These are phyloP conservation scores for Glaucidium brasilianum DNA, from an alignment of 2,113 vertebrate genomes.

Conservation along the genomic window DNA sequence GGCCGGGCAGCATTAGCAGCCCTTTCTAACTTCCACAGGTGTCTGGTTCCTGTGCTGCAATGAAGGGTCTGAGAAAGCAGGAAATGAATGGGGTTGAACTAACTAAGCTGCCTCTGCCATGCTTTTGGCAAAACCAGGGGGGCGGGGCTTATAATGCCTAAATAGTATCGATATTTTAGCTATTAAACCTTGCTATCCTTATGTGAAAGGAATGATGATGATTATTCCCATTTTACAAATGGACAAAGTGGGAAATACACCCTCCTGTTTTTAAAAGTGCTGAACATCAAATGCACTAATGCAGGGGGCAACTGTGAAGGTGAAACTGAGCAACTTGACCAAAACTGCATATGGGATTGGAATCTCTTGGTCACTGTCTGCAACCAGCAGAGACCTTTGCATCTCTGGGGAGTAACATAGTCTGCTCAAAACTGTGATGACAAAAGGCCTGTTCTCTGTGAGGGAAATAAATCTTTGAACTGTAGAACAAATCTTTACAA, in stretches of 20 bases:
- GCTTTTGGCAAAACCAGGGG: not conserved
- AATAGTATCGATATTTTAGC: not conserved
- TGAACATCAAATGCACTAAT: not conserved
- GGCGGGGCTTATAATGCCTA: not conserved
- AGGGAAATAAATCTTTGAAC: not conserved
- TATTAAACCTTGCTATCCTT: not conserved
- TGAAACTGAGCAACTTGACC: not conserved
- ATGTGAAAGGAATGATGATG: accelerated
- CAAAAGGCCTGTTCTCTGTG: not conserved
- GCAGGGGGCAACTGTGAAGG: not conserved
- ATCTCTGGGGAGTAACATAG: not conserved
- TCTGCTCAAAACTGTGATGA: not conserved
- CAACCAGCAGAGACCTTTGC: not conserved
- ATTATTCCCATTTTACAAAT: not conserved
- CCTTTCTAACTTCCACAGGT: not conserved
- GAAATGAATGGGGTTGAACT: not conserved
- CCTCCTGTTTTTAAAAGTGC: not conserved
- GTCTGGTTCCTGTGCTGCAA: not conserved
- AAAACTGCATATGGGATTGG: not conserved
- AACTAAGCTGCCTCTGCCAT: not conserved
- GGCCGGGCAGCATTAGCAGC: not conserved
- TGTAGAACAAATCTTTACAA: not conserved
- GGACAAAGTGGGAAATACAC: not conserved
- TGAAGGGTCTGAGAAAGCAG: not conserved
- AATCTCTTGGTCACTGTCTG: not conserved